Base-by-base conservation (phyloP, 2,888 invertebrate species). In the Bursaphelenchus okinawaensis region DNA sequence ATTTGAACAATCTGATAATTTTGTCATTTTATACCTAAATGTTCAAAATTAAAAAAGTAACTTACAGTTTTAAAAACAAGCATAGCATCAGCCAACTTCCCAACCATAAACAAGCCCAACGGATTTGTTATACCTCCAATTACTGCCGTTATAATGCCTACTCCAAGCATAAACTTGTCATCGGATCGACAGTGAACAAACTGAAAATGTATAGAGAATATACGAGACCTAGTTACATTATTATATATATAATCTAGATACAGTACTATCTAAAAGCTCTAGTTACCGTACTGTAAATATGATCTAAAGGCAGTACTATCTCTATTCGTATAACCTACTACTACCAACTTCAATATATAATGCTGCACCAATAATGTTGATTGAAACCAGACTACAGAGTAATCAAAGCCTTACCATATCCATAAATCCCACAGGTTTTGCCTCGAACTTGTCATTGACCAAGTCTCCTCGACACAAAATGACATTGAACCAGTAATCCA, bases 371-470 rank as follows among this genome's bases (percentile, higher is more conserved):
- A n/a, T n/a, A n/a, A n/a, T n/a, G n/a, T n/a, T n/a, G n/a, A n/a
- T n/a, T n/a, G n/a, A n/a, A n/a, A n/a, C n/a, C n/a, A n/a, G n/a
- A n/a, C n/a, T n/a, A n/a, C 40, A 59, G 4, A 23, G 59, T 23
- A 40, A 59, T 26, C 51, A 27, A 52, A 7, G 26, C 40, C 59
- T 50, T 22, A 61, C 61, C 20, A 61, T 28, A 12, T 61, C 4
- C 12, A 22, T 20, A n/a, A 63, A 63, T 7, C 40, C 20, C n/a
- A 63, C 57, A 12, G 63, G 63, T 24, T 22, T 23, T 3, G 63
- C 63, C n/a, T 63, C 63, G 12, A 63, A 51, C 26, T 55, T 55
- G 27, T 63, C 56, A 26, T 58, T n/a, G 7, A 27, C 63, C 57
- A 63, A 29, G 20, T 63, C 63, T 7, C 4, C 3, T 22, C 63